A percentile compares a stretch with the other conserved stretches of the same genome.
phyloP scores from a whole-genome alignment of 2,113 vertebrate species.

The Upupa epops region DNA sequence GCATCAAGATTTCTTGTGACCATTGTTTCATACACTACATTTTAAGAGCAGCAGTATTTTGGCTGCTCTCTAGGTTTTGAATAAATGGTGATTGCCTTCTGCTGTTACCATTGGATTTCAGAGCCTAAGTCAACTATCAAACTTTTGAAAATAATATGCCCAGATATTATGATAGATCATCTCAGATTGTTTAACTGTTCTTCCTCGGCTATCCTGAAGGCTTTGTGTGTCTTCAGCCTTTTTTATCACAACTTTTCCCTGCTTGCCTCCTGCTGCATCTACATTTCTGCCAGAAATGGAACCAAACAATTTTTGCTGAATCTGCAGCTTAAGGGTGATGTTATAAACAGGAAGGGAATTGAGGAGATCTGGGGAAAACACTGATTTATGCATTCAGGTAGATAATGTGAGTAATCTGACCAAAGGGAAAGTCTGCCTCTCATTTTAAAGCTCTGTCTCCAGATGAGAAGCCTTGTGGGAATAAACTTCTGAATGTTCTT shows the following conservation, averaged over 20 bases:
- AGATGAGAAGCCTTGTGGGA: background rate
- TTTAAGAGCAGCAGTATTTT: background rate
- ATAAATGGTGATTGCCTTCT: background rate
- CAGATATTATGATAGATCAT: background rate
- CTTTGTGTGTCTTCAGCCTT: background rate
- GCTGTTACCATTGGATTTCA: background rate
- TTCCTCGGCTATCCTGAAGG: background rate
- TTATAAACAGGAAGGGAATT: background rate
- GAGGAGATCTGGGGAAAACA: background rate
- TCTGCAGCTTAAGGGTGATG: fast-evolving
- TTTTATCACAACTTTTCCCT: background rate
- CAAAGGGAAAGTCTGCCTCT: background rate
- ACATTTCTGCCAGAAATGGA: background rate
- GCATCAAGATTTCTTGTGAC: background rate
- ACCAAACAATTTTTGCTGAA: background rate
- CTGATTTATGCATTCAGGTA: background rate
- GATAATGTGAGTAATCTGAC: background rate
- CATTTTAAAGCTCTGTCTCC: background rate
- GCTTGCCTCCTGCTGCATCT: background rate
- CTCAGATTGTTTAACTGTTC: background rate
- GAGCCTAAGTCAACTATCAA: background rate
- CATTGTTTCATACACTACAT: background rate
- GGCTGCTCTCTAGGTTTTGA: background rate
- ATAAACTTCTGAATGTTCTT: background rate
- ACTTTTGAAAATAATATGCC: background rate